Percentiles rank a stretch among this genome's conserved stretches.
phyloP scores from a whole-genome alignment of 2,888 invertebrate species.

The Hirudinaria manillensis region DNA sequence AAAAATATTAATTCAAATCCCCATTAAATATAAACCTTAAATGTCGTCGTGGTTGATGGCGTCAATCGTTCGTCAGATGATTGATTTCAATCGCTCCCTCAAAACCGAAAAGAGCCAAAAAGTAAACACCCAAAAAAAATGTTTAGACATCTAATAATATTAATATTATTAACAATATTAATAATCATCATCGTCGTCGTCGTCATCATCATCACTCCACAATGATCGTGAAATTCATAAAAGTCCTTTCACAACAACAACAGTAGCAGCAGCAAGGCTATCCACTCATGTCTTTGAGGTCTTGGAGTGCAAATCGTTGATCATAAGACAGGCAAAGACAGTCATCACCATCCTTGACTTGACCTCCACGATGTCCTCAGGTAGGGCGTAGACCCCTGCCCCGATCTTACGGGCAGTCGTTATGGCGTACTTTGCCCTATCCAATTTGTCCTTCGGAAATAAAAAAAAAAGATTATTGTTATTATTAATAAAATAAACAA shows the following conservation, averaged over 20 bases:
- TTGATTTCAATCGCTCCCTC: no score
- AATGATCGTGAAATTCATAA: neutral
- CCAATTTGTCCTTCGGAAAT: slow-evolving; percentile 57
- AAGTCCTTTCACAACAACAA: no score
- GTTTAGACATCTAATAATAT: no score
- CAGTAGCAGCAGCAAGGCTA: no score
- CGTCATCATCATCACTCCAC: neutral
- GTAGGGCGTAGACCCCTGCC: slow-evolving; percentile 92
- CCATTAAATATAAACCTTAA: no score
- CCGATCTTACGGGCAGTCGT: slow-evolving; percentile 96
- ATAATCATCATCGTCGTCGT: neutral
- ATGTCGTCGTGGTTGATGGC: no score
- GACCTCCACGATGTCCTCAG: slow-evolving; percentile 95
- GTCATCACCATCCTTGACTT: slow-evolving; percentile 99
- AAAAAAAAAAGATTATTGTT: neutral
- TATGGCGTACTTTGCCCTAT: slow-evolving; percentile 97
- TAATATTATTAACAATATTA: neutral
- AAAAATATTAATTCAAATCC: no score
- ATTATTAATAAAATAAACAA: no score
- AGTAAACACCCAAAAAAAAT: no score
- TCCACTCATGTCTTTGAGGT: neutral
- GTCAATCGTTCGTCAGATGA: no score
- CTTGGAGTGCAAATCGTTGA: slow-evolving; percentile 63
- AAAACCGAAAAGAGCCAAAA: no score
- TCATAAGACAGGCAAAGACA: slow-evolving; percentile 98